phyloP scores from a whole-genome alignment of 1,140 invertebrate species.

The Myzus persicae region DNA sequence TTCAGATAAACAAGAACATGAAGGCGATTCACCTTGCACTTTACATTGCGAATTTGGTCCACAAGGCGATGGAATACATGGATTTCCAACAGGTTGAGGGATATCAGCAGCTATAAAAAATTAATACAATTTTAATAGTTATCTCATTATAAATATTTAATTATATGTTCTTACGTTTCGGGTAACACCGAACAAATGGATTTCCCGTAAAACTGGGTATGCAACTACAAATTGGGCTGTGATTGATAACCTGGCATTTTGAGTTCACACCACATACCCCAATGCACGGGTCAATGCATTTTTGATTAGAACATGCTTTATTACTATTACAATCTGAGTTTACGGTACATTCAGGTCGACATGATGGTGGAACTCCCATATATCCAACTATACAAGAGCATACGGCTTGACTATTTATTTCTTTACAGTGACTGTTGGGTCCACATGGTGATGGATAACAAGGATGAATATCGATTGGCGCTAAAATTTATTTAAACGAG shows the following conservation, averaged over 20 bases:
- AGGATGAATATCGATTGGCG: slow-evolving; percentile 57
- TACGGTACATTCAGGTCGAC: slow-evolving; percentile 77
- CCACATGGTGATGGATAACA: slow-evolving; percentile 72
- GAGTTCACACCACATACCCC: slow-evolving; percentile 75
- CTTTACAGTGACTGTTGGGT: slow-evolving; percentile 76
- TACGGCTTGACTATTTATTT: slow-evolving; percentile 72
- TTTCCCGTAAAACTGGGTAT: slow-evolving; percentile 74
- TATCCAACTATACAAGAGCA: slow-evolving; percentile 76
- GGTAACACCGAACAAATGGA: slow-evolving; percentile 74
- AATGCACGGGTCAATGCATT: slow-evolving; percentile 73
- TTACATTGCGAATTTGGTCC: slow-evolving; percentile 75
- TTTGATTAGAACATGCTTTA: slow-evolving; percentile 72
- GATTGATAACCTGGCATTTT: slow-evolving; percentile 76
- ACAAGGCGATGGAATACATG: slow-evolving; percentile 75
- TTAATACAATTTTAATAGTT: slow-evolving; percentile 45
- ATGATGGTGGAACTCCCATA: slow-evolving; percentile 76
- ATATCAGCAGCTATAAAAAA: slow-evolving; percentile 60
- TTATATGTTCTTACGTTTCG: slow-evolving; percentile 64
- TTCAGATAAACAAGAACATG: slow-evolving; percentile 72
- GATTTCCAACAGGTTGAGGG: slow-evolving; percentile 68
- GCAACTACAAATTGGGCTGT: slow-evolving; percentile 79
- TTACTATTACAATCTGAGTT: slow-evolving; percentile 73
- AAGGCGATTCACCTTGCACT: slow-evolving; percentile 69
- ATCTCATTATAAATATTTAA: neutral
- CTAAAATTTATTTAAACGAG: neutral